Evolutionary conservation across 1,140 invertebrate genomes (phyloP).

Genomic region (Pachypeltis micranthus): DNA sequence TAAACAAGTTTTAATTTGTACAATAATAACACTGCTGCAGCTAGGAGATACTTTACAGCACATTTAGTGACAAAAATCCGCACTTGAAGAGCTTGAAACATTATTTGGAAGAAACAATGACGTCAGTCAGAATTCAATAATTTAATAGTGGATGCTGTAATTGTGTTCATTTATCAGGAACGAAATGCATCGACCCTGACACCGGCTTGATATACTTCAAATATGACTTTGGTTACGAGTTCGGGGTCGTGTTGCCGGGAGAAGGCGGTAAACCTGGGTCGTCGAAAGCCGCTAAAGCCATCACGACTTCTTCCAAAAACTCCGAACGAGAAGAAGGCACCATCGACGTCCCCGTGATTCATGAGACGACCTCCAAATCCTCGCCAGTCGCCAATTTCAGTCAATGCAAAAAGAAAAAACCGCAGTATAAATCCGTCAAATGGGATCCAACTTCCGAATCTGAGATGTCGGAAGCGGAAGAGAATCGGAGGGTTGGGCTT

Average conservation of each 20-base stretch:
- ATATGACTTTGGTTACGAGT: conserved; percentile 72
- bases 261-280: conserved; percentile 36
- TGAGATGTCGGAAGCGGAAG: conserved; percentile 45
- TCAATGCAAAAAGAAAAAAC: neutral
- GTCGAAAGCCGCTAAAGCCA: neutral
- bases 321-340: conserved; percentile 37
- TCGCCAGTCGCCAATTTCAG: neutral
- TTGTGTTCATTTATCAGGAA: conserved; percentile 48
- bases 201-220: conserved; percentile 70
- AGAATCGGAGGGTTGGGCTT: conserved; percentile 34
- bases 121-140: too few relatives aligned
- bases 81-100: too few relatives aligned
- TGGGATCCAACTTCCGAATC: conserved; percentile 52
- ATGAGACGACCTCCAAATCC: conserved; percentile 35
- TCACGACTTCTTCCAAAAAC: conserved; percentile 20
- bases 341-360: conserved; percentile 49
- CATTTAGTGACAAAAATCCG: too few relatives aligned
- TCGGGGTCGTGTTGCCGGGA: conserved; percentile 57
- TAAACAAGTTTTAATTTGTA: too few relatives aligned
- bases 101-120: too few relatives aligned
- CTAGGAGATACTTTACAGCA: too few relatives aligned
- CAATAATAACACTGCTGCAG: too few relatives aligned
- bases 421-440: conserved; percentile 39
- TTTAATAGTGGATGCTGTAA: too few relatives aligned
- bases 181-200: conserved; percentile 62